phyloP scores from a whole-genome alignment of 2,113 vertebrate genomes.

The Copsychus sechellarum region DNA sequence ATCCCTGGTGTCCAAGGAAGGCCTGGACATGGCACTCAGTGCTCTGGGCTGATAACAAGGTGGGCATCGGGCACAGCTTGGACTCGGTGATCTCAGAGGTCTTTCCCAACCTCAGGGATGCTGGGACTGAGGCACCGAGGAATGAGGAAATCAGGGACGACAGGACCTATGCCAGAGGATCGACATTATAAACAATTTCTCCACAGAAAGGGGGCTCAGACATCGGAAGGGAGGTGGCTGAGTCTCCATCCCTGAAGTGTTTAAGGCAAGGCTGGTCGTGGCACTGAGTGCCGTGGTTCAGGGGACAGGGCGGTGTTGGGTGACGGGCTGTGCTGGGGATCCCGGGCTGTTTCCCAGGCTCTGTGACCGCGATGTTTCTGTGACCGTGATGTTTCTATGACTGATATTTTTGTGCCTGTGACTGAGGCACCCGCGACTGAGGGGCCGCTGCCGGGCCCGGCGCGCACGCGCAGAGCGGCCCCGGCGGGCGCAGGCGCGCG shows the following conservation, averaged over 20 bases:
- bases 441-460: neutral
- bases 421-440: accelerated
- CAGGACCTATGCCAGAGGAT: neutral
- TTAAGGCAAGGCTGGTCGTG: neutral
- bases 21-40: neutral
- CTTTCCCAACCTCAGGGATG: neutral
- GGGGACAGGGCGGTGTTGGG: neutral
- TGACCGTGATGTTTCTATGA: accelerated
- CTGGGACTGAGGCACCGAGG: neutral
- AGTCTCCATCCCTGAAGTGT: accelerated
- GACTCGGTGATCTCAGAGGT: accelerated
- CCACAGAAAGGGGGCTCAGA: neutral
- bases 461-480: neutral
- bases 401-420: neutral
- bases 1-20: too few species aligned
- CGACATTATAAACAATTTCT: neutral
- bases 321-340: neutral
- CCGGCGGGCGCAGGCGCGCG: neutral
- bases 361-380: accelerated
- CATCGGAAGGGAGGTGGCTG: too few species aligned
- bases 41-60: neutral
- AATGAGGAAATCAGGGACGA: neutral
- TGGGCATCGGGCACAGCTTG: accelerated
- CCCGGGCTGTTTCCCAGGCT: neutral
- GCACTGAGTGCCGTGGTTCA: too few species aligned